These are phyloP conservation scores for Ascidia mentula DNA, from an alignment of 23 tunicate genomes.

Conservation along the genomic window DNA sequence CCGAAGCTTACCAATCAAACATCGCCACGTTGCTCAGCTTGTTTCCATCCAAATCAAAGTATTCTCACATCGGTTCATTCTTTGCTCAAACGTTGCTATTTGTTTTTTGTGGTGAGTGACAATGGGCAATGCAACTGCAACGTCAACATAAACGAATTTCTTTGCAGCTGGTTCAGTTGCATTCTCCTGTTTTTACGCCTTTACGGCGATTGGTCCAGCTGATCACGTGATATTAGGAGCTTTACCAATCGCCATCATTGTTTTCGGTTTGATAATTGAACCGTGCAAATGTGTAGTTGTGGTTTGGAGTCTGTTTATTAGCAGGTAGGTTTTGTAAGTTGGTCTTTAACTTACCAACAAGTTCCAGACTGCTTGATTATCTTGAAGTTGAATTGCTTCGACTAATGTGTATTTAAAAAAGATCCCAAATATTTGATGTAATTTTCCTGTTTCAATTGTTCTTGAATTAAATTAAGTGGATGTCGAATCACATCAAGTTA, in stretches of 20 bases:
- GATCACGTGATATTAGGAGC: conserved; percentile 39
- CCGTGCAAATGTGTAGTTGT: conserved; percentile 66
- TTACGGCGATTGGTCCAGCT: neutral
- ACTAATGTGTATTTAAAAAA: neutral
- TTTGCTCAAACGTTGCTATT: neutral
- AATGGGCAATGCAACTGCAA: no score
- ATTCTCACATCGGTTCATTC: neutral
- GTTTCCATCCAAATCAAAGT: neutral
- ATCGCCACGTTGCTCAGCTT: neutral
- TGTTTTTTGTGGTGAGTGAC: neutral
- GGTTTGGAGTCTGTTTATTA: conserved; percentile 60
- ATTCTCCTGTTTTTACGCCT: conserved; percentile 13
- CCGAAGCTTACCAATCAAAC: neutral
- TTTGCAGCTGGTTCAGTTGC: conserved; percentile 29
- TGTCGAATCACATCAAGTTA: neutral
- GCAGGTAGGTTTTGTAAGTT: no score
- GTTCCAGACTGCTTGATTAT: neutral
- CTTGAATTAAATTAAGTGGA: neutral
- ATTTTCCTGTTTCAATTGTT: neutral
- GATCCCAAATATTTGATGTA: neutral
- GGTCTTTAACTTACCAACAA: no score
- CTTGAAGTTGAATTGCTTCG: neutral
- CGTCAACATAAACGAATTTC: no score
- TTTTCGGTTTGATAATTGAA: conserved; percentile 48
- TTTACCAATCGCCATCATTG: conserved; percentile 53